Conservation (phyloP, 1,140 invertebrate genomes). For the Orchestia grillus region DNA sequence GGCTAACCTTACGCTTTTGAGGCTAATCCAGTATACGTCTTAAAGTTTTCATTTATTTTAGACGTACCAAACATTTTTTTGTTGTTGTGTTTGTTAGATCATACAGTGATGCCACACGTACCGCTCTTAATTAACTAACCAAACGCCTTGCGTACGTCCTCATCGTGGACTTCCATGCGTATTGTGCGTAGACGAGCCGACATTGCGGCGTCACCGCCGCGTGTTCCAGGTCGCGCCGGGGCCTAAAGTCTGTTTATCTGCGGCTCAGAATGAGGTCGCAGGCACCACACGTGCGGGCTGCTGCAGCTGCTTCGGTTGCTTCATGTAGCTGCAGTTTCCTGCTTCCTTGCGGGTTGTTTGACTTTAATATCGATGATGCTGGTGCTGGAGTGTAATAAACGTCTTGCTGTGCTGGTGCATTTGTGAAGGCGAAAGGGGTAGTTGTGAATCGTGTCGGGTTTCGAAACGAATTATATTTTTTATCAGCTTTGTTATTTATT, state of each 20-base stretch:
- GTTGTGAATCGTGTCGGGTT: neutral
- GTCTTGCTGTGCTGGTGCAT: neutral
- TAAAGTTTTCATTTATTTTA: no score
- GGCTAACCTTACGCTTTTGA: no score
- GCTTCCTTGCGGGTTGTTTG: neutral
- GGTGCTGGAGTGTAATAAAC: neutral
- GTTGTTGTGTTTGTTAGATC: no score
- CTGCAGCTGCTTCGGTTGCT: neutral
- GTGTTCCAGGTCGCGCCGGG: neutral
- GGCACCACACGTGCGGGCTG: neutral
- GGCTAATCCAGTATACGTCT: no score
- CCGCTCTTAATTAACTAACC: neutral
- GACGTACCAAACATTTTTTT: no score
- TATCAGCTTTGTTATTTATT: neutral
- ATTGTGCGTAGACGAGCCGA: neutral
- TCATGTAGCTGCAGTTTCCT: neutral
- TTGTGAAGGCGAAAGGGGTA: neutral
- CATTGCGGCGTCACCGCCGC: neutral
- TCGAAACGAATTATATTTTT: neutral
- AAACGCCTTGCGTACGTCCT: neutral
- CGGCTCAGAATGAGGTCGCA: neutral
- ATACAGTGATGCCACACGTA: neutral
- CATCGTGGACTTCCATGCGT: neutral
- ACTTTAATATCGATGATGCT: neutral
- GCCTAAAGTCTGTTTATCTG: neutral